A percentile compares a stretch with the other conserved stretches of the same genome.
These are phyloP conservation scores for Troilus luridus DNA, from an alignment of 2,888 invertebrate genomes.

Conservation along the genomic window DNA sequence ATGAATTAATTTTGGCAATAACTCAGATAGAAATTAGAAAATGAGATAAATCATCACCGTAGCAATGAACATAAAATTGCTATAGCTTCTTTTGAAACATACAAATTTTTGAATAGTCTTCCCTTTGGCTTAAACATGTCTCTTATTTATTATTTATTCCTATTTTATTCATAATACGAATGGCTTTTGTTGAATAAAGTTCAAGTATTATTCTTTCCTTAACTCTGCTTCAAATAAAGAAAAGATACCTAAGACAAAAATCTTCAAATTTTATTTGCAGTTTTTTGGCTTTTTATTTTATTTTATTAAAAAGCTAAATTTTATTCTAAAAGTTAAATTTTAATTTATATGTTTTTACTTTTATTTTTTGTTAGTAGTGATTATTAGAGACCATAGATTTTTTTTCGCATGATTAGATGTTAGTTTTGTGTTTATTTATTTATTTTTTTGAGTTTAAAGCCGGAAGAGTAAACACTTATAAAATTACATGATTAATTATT, in stretches of 20 bases:
- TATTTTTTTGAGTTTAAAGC: conserved; percentile 67
- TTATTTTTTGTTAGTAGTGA: conserved; percentile 8
- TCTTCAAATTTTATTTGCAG: background rate
- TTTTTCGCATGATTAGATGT: conserved; percentile 48
- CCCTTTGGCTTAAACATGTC: background rate
- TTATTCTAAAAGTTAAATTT: background rate
- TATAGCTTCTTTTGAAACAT: too few relatives aligned
- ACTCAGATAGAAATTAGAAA: too few relatives aligned
- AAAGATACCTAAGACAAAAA: background rate
- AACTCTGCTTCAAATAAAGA: background rate
- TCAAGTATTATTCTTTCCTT: background rate
- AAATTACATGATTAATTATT: conserved; percentile 54
- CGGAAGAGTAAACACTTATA: conserved; percentile 11
- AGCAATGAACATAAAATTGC: too few relatives aligned
- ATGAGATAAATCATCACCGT: too few relatives aligned
- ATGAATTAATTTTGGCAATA: too few relatives aligned
- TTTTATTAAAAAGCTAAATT: background rate
- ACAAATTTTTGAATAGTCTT: background rate
- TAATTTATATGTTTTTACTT: background rate
- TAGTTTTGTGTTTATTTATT: conserved; percentile 62
- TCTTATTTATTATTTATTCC: background rate
- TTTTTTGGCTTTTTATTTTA: background rate
- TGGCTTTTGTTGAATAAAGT: conserved; percentile 30
- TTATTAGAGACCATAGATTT: background rate
- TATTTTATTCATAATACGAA: background rate